Base-by-base conservation (phyloP, 2,888 invertebrate genomes). In the Chloromyia formosa region DNA sequence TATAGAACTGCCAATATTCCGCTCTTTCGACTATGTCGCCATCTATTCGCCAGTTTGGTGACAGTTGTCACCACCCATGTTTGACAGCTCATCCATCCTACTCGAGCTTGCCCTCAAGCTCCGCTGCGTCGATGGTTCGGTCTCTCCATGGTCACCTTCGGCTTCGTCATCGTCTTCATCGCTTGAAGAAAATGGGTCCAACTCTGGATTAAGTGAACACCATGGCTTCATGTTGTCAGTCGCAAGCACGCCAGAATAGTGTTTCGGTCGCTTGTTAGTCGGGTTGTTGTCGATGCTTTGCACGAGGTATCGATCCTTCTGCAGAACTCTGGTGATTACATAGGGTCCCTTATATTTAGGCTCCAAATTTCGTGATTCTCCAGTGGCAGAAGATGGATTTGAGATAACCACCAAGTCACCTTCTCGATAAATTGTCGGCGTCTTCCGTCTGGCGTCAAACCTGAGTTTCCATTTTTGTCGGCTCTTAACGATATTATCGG, bases 161-260 rank as follows among this genome's bases (percentile, higher is more conserved):
- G 27, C 53, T 10, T 16, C 53, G n/a, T 53, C 53, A 12, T 20
- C 58, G 20, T 58, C 58, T 20, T 20, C 58, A 12, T 58, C 58
- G 12, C 58, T 5, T 3, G 16, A 16, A 16, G 58, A 58, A 58
- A 58, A 58, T 7, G 3, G 58, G 20, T 58, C 20, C 58, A 20
- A 58, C 5, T 58, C 58, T 3, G 18, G 58, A 12, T 1, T 58
- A 2, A 58, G 22, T 12, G 58, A 58, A 58, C 58, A 58, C 58
- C 58, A 58, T 18, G 18, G 16, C 22, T 58, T 58, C 22, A 20
- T 58, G 22, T 58, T 58, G 22, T 58, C 58, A 5, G 58, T 58
- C 18, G 22, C 58, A 1, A 58, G 16, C 2, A 58, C 58, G 10
- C 58, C 58, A 3, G 58, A 16, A 58, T 58, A 58, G 1, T 20